A percentile compares a stretch with the other conserved stretches of the same genome.
Conservation (phyloP, 2,113 vertebrate species). For the Phalacrocorax carbo region DNA sequence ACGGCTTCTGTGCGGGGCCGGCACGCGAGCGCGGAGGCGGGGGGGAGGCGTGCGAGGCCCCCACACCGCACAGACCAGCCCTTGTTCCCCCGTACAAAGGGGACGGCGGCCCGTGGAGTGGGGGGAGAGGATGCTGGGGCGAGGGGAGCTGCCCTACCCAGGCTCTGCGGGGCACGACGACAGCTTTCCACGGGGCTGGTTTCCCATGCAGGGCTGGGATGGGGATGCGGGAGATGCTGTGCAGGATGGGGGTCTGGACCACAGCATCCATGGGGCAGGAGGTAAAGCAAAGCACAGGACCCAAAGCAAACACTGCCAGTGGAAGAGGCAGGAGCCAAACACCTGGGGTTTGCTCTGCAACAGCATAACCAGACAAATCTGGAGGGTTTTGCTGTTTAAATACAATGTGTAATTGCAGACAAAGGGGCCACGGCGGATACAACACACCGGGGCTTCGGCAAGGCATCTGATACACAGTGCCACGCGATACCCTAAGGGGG, state of each 20-base stretch:
- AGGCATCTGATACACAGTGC: background rate
- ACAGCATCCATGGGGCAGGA: background rate
- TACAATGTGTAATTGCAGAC: background rate
- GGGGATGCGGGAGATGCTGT: background rate
- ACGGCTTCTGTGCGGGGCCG: conserved; percentile 45
- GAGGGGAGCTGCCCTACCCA: background rate
- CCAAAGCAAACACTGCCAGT: background rate
- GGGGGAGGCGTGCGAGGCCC: conserved; percentile 31
- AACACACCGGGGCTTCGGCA: background rate
- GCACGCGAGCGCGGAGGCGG: background rate
- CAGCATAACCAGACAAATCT: background rate
- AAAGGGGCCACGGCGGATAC: background rate
- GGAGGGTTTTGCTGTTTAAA: background rate
- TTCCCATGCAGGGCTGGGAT: background rate
- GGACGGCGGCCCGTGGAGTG: background rate
- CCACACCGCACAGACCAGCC: conserved; percentile 25
- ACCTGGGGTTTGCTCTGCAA: background rate
- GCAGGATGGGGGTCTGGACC: background rate
- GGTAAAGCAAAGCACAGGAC: background rate
- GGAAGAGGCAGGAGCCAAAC: background rate
- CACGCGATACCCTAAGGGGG: background rate
- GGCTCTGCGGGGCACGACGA: background rate
- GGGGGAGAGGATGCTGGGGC: background rate
- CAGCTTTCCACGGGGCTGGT: background rate
- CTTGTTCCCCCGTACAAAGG: conserved; percentile 73